phyloP scores from a whole-genome alignment of 2,113 vertebrate genomes.

The Desmodus rotundus region DNA sequence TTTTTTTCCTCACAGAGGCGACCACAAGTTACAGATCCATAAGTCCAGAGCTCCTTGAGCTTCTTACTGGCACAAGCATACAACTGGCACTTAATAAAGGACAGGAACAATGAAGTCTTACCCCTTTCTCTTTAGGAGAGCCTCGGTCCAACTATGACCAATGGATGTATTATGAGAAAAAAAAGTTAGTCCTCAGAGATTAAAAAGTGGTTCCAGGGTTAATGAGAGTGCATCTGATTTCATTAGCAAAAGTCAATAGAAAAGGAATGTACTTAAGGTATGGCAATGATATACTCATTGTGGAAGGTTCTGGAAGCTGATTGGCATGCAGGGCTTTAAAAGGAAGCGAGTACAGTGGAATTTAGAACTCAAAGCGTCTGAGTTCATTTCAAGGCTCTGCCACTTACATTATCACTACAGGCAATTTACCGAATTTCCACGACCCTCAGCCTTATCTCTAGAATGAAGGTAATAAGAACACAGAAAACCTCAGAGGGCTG shows the following conservation, averaged over 20 bases:
- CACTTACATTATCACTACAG: background rate
- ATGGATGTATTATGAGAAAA: constrained; percentile 56
- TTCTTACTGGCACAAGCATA: constrained; percentile 29
- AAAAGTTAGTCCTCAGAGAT: constrained; percentile 55
- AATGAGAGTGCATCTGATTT: constrained; percentile 34
- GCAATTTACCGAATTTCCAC: constrained; percentile 17
- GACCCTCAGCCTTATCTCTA: background rate
- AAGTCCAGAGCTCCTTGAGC: constrained; percentile 10
- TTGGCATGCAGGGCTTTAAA: constrained; percentile 29
- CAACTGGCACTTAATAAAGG: constrained; percentile 34
- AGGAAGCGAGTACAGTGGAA: background rate
- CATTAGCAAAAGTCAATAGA: constrained; percentile 26
- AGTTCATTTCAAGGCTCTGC: background rate
- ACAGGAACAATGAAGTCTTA: constrained; percentile 53
- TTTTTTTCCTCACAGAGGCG: background rate
- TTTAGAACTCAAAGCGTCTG: background rate
- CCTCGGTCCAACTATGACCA: constrained; percentile 49
- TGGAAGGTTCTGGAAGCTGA: constrained; percentile 15
- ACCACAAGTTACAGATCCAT: background rate
- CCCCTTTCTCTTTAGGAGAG: constrained; percentile 56
- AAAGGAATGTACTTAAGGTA: background rate
- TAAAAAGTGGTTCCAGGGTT: constrained; percentile 49
- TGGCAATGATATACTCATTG: background rate
- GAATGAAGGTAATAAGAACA: background rate
- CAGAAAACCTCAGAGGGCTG: background rate